Base-by-base conservation (phyloP, 2,888 invertebrate species). In the Calliopum simillimum region DNA sequence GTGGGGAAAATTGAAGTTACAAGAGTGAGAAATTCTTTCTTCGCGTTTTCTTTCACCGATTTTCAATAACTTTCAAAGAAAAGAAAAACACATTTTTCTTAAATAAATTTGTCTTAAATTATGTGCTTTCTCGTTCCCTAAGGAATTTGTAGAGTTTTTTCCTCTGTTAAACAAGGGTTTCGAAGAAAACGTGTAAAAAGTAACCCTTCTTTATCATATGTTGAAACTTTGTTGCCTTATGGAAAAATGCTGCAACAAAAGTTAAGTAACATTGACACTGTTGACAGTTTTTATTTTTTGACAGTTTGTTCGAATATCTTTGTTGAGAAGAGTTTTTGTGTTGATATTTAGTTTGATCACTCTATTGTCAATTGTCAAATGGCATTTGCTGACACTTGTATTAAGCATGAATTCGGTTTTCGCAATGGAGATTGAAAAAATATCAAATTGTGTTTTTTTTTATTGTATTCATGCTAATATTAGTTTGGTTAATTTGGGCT, bases 261-360 rank as follows among this genome's bases (percentile, higher is more conserved):
- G 33, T 33, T 33, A 2, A 5, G 33, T 33, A 33, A 33, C 55
- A 46, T 68, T 72, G 71, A 69, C 68, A 71, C 55, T 66, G 70
- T 56, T 73, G 73, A 71, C 73, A 71, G 71, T 69, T 73, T 66
- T 62, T 69, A 64, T 73, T 73, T 73, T 73, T 71, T 73, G 73
- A 71, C 73, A 73, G 71, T 71, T 69, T 69, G 58, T 63, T 69
- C 62, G 46, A 53, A 73, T 68, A 46, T 70, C 64, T 67, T 19
- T 49, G 19, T 63, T 51, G 55, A 46, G 41, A 58, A n/a, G 3
- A 16, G n/a, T 61, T 14, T 49, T 46, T 43, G 21, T 13, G 23
- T 41, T 61, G 2, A 44, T 49, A 43, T 25, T 21, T 23, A 25
- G 56, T 73, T 72, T 72, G 72, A 70, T 73, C 66, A 68, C 62